phyloP scores from a whole-genome alignment of 2,888 invertebrate species.

The Azorinus chamasolen region DNA sequence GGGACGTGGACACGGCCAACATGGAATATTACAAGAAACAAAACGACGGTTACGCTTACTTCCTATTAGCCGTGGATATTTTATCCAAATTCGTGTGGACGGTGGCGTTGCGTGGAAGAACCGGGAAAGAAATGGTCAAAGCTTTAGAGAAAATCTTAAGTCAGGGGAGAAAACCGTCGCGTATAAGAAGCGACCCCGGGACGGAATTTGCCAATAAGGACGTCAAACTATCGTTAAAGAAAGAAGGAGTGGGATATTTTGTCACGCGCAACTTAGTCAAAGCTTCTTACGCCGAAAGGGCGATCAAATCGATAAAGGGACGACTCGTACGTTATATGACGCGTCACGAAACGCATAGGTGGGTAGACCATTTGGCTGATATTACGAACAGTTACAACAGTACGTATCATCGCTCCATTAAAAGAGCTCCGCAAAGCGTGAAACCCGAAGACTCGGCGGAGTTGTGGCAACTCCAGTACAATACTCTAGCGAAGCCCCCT shows the following conservation, averaged over 20 bases:
- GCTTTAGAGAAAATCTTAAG: slow-evolving; percentile 41
- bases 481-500: too few relatives aligned
- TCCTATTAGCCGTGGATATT: slow-evolving; percentile 45
- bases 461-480: too few relatives aligned
- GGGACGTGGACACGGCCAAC: slow-evolving; percentile 43
- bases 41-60: slow-evolving; percentile 49
- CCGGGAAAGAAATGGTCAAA: slow-evolving; percentile 44
- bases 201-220: slow-evolving; percentile 46
- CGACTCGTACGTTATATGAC: slow-evolving; percentile 45
- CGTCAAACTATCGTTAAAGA: slow-evolving; percentile 31
- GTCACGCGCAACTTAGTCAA: slow-evolving; percentile 43
- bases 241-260: slow-evolving; percentile 37
- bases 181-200: slow-evolving; percentile 35
- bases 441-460: slow-evolving; percentile 22
- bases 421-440: slow-evolving; percentile 41
- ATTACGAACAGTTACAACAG: slow-evolving; percentile 49
- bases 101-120: too few relatives aligned
- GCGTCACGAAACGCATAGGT: slow-evolving; percentile 38
- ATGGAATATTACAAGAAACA: slow-evolving; percentile 40
- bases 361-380: slow-evolving; percentile 35
- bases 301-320: slow-evolving; percentile 44
- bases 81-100: slow-evolving; percentile 32
- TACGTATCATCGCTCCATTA: slow-evolving; percentile 50
- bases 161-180: slow-evolving; percentile 29
- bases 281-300: slow-evolving; percentile 38